phyloP scores from a whole-genome alignment of 2,888 invertebrate genomes.

The Acronicta alni region DNA sequence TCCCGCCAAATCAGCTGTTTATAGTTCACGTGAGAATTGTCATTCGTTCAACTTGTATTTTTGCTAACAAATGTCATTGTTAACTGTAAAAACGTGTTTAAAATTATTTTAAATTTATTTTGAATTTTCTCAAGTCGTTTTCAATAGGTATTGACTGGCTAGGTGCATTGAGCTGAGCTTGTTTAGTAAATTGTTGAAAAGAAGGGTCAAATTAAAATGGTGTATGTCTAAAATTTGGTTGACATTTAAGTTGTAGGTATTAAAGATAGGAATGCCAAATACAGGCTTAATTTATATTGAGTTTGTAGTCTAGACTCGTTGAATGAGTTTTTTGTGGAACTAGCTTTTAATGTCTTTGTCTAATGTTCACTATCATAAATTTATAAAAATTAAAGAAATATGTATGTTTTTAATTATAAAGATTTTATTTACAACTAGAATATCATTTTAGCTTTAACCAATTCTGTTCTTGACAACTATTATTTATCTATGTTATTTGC shows the following conservation, averaged over 20 bases:
- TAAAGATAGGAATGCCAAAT: too few relatives aligned
- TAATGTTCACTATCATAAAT: too few relatives aligned
- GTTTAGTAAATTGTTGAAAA: not conserved
- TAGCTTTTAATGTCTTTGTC: too few relatives aligned
- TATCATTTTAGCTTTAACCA: too few relatives aligned
- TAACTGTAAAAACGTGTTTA: constrained; percentile 54
- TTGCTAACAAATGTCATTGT: constrained; percentile 42
- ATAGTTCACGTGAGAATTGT: constrained; percentile 45
- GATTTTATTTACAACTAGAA: too few relatives aligned
- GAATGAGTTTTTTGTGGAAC: not conserved
- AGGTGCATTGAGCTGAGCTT: constrained; percentile 10
- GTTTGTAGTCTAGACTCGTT: not conserved
- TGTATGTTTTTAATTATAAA: too few relatives aligned
- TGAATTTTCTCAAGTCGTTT: constrained; percentile 11
- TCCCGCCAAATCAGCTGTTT: constrained; percentile 59
- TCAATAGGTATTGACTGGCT: constrained; percentile 13
- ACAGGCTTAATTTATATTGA: too few relatives aligned
- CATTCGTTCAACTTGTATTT: constrained; percentile 22
- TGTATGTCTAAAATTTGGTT: not conserved
- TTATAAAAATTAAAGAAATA: too few relatives aligned
- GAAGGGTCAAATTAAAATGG: constrained; percentile 2
- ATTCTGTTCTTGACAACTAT: too few relatives aligned
- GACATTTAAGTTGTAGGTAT: constrained; percentile 1
- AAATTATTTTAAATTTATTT: constrained; percentile 33
- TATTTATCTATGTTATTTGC: too few relatives aligned